Evolutionary conservation across 2,888 invertebrate species (phyloP), one percentile per base, ranked within the genome.

Genomic region (Scaptomyza cyrtandrae): DNA sequence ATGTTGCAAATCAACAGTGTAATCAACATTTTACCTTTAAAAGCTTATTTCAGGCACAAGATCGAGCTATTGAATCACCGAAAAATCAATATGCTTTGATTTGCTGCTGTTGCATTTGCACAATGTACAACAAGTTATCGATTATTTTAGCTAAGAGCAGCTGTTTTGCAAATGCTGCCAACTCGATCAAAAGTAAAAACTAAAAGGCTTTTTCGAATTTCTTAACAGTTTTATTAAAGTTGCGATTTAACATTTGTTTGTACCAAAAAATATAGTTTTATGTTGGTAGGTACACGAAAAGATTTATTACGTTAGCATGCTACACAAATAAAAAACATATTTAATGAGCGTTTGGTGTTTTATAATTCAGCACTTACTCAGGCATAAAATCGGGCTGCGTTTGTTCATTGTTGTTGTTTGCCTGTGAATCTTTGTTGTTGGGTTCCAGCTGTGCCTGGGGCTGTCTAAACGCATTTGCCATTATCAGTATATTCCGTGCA

Each of bases 401-500:
- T 13, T 67, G 53, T 19, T 72, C 66, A n/a, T 71, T 71, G 4
- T 72, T 77, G 10, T 73, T 77, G 29, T 52, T 61, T 6, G 61
- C 13, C 5, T 24, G 44, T 14, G 27, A 39, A n/a, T 65, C 68
- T 9, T 68, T 67, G n/a, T 63, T 67, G 13, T 50, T 19, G 0
- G 29, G 14, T 1, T 71, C 67, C 33, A 70, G 33, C 11, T 64
- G 71, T 0, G 39, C 55, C 19, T 75, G 65, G 3, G 88, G 69
- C 39, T 77, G 83, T 9, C 75, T 78, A 39, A 91, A 86, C 3
- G 90, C 85, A 66, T 90, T 90, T 2, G 90, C 92, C 91, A 91
- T 90, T 9, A 86, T 37, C 2, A 91, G 49, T 67, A 91, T 93
- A 92, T 93, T 94, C 35, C 93, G 93, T 35, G 94, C 94, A 72